These are phyloP conservation scores for Elanus axillaris DNA, from an alignment of 2,113 vertebrate species.

Conservation along the genomic window DNA sequence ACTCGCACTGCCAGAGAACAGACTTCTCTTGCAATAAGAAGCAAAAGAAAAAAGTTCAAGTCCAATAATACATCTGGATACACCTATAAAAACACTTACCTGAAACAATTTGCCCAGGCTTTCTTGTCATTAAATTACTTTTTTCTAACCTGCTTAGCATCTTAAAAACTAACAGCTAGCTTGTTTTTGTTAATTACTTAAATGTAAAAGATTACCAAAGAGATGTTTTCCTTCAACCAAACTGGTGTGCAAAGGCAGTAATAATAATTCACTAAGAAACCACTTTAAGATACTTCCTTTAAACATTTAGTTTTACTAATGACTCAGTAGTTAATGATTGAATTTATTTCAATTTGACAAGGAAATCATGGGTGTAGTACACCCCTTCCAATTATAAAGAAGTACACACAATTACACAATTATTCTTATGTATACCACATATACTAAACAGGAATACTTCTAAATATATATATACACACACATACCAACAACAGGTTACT, in stretches of 20 bases:
- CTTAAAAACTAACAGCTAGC: not conserved
- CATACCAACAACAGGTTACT: accelerated
- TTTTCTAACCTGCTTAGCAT: not conserved
- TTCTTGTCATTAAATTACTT: not conserved
- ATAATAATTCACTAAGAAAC: not conserved
- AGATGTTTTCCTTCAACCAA: not conserved
- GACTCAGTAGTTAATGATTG: not conserved
- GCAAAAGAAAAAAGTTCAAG: not conserved
- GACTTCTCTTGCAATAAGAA: not conserved
- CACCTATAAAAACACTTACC: not conserved
- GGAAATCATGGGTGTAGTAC: not conserved
- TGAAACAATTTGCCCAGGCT: not conserved
- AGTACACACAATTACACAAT: not conserved
- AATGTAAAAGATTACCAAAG: not conserved
- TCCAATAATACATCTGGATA: not conserved
- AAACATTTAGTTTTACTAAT: not conserved
- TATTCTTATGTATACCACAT: not conserved
- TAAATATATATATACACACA: not conserved
- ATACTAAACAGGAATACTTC: not conserved
- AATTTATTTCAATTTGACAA: not conserved
- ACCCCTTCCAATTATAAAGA: not conserved
- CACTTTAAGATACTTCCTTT: not conserved
- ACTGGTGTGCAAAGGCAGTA: not conserved
- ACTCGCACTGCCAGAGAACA: not conserved
- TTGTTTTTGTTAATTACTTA: not conserved